Evolutionary conservation across 2,888 invertebrate genomes (phyloP).

Genomic region (Sesia bembeciformis): DNA sequence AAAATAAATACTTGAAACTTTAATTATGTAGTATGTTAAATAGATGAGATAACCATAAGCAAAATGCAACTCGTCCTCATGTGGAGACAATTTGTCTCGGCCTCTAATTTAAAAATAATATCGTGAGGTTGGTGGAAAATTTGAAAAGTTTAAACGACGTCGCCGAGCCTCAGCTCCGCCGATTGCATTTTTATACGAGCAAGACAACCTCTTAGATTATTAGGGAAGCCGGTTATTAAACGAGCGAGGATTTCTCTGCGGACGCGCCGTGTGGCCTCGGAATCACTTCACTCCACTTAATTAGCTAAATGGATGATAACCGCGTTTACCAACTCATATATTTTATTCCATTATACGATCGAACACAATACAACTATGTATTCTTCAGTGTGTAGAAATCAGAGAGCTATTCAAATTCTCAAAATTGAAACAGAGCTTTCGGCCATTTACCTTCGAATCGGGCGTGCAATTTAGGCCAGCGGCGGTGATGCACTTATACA

Average conservation of each 20-base stretch:
- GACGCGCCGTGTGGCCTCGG: conserved; percentile 36
- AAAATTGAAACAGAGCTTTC: conserved; percentile 46
- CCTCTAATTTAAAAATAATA: conserved; percentile 66
- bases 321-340: not conserved
- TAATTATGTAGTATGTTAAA: not conserved
- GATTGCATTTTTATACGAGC: conserved; percentile 68
- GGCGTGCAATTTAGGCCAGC: conserved; percentile 50
- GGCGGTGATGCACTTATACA: conserved; percentile 56
- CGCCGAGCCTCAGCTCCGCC: conserved; percentile 47
- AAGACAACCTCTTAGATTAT: conserved; percentile 70
- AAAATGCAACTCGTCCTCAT: conserved; percentile 35
- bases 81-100: conserved; percentile 51
- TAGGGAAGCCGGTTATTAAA: conserved; percentile 63
- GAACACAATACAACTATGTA: not conserved
- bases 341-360: not conserved
- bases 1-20: no score
- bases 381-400: not conserved
- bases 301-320: conserved; percentile 63
- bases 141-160: conserved; percentile 70
- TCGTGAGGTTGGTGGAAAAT: conserved; percentile 59
- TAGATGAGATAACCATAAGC: conserved; percentile 42
- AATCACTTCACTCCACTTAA: conserved; percentile 55
- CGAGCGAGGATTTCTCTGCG: conserved; percentile 54
- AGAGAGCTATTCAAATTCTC: conserved; percentile 29
- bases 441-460: conserved; percentile 43